These are phyloP conservation scores for Montipora cactus DNA, from an alignment of 64 coral and sea anemone genomes.

Conservation along the genomic window DNA sequence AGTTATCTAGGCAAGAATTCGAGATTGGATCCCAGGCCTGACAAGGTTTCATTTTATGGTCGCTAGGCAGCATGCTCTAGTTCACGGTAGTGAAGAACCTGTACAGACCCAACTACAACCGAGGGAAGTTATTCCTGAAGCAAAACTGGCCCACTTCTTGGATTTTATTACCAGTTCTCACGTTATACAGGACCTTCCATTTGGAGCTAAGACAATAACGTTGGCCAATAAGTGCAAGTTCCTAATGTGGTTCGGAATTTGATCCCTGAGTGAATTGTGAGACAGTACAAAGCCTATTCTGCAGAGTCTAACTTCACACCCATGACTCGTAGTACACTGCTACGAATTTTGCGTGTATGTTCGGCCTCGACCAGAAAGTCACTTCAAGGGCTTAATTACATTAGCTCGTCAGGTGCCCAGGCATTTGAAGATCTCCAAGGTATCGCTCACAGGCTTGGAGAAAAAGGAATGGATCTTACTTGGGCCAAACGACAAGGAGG, in stretches of 20 bases:
- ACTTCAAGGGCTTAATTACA: constrained; percentile 70
- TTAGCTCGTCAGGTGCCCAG: constrained; percentile 13
- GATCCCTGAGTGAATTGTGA: constrained; percentile 67
- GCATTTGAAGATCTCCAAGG: constrained; percentile 19
- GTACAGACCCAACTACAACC: not conserved
- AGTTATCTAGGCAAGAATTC: constrained; percentile 9
- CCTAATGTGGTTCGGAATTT: constrained; percentile 76
- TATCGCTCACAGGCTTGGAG: constrained; percentile 3
- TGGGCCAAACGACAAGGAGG: constrained; percentile 33
- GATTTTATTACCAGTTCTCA: constrained; percentile 31
- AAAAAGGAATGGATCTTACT: not conserved
- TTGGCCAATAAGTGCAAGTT: not conserved
- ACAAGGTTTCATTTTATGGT: constrained; percentile 23
- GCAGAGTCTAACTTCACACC: constrained; percentile 49
- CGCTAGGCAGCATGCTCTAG: not conserved
- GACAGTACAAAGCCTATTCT: constrained; percentile 61
- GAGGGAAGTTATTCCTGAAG: not conserved
- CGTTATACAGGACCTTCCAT: constrained; percentile 32
- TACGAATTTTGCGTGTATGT: constrained; percentile 70
- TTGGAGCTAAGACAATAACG: constrained; percentile 28
- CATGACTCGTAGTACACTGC: constrained; percentile 43
- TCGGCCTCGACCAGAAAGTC: constrained; percentile 67
- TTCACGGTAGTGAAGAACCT: constrained; percentile 1
- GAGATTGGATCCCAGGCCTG: constrained; percentile 16
- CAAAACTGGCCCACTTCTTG: constrained; percentile 9